Evolutionary conservation across 2,113 vertebrate genomes (phyloP), one percentile per base, ranked within the genome.

Genomic region (Ciconia stormi): DNA sequence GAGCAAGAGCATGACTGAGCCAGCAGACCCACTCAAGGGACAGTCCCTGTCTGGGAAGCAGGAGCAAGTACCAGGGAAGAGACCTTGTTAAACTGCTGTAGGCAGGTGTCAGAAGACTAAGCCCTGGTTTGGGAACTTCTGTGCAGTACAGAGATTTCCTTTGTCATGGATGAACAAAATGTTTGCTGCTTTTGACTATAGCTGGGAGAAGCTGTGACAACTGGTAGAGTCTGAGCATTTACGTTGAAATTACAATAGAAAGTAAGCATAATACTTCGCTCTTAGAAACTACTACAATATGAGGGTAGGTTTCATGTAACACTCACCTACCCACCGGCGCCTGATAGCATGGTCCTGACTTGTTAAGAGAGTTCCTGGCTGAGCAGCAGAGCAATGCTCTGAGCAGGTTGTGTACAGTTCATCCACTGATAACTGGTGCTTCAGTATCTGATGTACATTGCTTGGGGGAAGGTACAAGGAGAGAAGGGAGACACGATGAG

Each of bases 391-490:
- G 71, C 36, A 19, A 11, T 30, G 38, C 40, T 61, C 25, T 2
- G 1, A 71, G 38, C 34, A 46, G 40, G 49, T 6, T 87, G 10
- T 13, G 23, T 55, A 6, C 46, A 59, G 38, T 36, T 30, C 13
- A 18, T 25, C 44, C 3, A 0, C 27, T 65, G 40, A 23, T 16
- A 66, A 46, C 52, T 27, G 15, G 21, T 85, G 34, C 27, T 50
- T 77, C 2, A 3, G 10, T 32, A 50, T 26, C 21, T 52, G 19
- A 23, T 0, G 1, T 29, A 15, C 19, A 0, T 14, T 14, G 15
- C 26, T 1, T 61, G 32, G 27, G 46, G 36, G 6, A 66, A 85
- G 42, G 27, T 27, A 36, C 34, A 25, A 16, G 38, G 36, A 67
- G 32, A 72, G 42, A 16, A 72, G 16, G 10, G 17, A 72, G 34